phyloP scores from a whole-genome alignment of 2,113 vertebrate species.

The Merops nubicus region DNA sequence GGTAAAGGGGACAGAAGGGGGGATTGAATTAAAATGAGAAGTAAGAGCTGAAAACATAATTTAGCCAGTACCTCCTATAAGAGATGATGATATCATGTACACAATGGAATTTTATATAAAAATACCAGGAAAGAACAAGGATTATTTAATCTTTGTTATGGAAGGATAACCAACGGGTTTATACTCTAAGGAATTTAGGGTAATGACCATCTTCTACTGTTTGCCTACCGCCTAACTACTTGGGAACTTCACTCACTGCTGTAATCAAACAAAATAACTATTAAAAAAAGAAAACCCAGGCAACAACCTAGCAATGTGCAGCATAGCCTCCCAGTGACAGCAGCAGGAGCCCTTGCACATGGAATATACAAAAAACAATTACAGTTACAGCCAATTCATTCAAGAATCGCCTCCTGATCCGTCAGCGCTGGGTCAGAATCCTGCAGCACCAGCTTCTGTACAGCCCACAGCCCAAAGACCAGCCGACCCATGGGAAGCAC shows the following conservation, averaged over 20 bases:
- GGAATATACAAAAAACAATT: neutral
- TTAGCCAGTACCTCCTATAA: neutral
- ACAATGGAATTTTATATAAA: neutral
- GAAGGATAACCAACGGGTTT: neutral
- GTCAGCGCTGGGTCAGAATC: accelerated
- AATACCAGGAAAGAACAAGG: neutral
- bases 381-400: neutral
- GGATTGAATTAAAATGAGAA: neutral
- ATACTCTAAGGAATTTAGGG: neutral
- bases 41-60: neutral
- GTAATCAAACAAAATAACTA: neutral
- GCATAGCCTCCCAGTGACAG: neutral
- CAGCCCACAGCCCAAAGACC: neutral
- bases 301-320: neutral
- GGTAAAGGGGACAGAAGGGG: neutral
- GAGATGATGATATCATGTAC: neutral
- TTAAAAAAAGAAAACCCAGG: neutral
- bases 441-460: neutral
- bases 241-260: neutral
- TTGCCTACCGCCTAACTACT: neutral
- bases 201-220: neutral
- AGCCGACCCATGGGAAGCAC: accelerated
- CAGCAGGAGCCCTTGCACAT: neutral
- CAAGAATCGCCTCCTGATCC: neutral
- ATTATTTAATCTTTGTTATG: neutral